A percentile compares a stretch with the other conserved stretches of the same genome.
These are phyloP conservation scores for Gari tellinella DNA, from an alignment of 2,888 invertebrate species.

Conservation along the genomic window DNA sequence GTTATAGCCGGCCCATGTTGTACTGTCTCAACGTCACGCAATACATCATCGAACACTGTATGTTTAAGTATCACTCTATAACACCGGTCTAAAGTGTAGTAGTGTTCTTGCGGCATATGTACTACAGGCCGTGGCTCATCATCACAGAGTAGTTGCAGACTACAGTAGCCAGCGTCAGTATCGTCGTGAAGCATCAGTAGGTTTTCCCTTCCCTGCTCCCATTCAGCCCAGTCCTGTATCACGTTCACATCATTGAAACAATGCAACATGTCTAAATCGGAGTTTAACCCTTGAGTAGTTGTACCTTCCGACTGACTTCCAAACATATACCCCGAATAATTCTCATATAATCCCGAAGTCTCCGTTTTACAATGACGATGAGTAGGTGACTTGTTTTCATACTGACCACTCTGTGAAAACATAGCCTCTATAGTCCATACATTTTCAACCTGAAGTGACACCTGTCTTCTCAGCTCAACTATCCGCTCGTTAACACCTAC, in stretches of 20 bases:
- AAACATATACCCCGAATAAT: too few relatives aligned
- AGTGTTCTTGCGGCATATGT: neutral
- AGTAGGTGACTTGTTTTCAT: too few relatives aligned
- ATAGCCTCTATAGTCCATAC: too few relatives aligned
- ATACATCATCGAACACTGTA: neutral
- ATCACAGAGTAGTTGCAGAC: slow-evolving; percentile 1
- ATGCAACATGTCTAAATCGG: slow-evolving; percentile 11
- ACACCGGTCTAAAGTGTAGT: neutral
- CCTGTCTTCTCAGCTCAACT: too few relatives aligned
- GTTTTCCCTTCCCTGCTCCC: slow-evolving; percentile 16
- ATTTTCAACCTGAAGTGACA: too few relatives aligned
- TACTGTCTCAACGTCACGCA: neutral
- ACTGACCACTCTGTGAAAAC: too few relatives aligned
- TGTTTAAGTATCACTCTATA: neutral
- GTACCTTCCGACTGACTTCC: slow-evolving; percentile 29
- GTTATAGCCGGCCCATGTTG: slow-evolving; percentile 1
- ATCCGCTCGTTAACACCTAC: too few relatives aligned
- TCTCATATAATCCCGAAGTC: too few relatives aligned
- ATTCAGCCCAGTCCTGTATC: slow-evolving; percentile 9
- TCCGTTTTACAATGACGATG: too few relatives aligned
- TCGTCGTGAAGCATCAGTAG: slow-evolving; percentile 22
- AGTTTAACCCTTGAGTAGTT: slow-evolving; percentile 15
- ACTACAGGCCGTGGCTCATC: slow-evolving; percentile 1
- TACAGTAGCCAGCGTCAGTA: slow-evolving; percentile 2
- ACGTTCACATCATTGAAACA: neutral